A percentile compares a stretch with the other conserved stretches of the same genome.
Evolutionary conservation across 1,140 invertebrate genomes (phyloP).

Genomic region (Panagrolaimus sp.): DNA sequence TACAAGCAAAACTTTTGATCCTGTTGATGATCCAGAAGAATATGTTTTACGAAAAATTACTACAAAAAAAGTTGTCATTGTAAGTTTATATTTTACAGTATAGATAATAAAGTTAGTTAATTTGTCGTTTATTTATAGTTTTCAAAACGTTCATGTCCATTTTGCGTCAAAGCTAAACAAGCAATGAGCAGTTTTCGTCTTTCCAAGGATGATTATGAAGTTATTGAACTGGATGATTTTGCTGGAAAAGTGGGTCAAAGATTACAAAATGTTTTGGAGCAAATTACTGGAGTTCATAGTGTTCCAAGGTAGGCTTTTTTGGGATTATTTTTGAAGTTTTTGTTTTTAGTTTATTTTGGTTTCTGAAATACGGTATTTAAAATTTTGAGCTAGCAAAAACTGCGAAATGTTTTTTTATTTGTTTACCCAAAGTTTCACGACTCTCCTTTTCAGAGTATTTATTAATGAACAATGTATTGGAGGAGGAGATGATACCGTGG

Average conservation of each 20-base stretch:
- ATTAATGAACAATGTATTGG: not conserved
- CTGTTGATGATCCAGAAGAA: not conserved
- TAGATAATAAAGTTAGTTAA: too few relatives aligned
- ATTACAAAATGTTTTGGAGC: not conserved
- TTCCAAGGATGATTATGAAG: not conserved
- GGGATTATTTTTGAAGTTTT: too few relatives aligned
- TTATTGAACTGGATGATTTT: constrained; percentile 7
- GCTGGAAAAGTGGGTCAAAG: not conserved
- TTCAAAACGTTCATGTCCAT: not conserved
- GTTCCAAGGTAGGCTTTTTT: not conserved
- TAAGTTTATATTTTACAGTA: too few relatives aligned
- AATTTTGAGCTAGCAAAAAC: too few relatives aligned
- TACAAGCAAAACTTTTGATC: not conserved
- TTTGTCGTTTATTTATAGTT: too few relatives aligned
- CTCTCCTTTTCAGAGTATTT: not conserved
- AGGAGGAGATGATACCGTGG: not conserved
- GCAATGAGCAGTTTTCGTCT: not conserved
- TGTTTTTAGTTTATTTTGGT: too few relatives aligned
- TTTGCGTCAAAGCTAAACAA: not conserved
- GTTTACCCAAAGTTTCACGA: too few relatives aligned
- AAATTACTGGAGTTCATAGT: not conserved
- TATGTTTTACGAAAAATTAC: not conserved
- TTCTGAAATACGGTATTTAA: too few relatives aligned
- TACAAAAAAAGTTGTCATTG: not conserved
- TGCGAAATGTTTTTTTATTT: too few relatives aligned